A percentile compares a stretch with the other conserved stretches of the same genome.
Conservation (phyloP, 2,113 vertebrate genomes). For the Eonycteris spelaea region DNA sequence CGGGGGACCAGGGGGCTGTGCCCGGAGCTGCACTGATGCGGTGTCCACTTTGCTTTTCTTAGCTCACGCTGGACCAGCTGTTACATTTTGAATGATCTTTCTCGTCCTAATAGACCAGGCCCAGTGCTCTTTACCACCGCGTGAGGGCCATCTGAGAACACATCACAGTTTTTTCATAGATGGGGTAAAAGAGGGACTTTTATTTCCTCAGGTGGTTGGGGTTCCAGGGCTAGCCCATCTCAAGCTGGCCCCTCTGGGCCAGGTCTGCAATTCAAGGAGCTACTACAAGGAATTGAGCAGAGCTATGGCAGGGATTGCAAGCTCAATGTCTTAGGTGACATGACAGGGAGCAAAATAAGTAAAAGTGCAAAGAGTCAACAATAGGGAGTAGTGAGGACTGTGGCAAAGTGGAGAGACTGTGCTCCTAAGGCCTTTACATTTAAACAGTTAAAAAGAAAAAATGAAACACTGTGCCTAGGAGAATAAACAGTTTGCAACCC, state of each 20-base stretch:
- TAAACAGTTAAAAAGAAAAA: background rate
- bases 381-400: background rate
- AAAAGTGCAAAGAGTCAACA: background rate
- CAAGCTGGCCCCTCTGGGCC: background rate
- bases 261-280: background rate
- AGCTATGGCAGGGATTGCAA: background rate
- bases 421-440: background rate
- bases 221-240: background rate
- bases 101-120: background rate
- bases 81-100: background rate
- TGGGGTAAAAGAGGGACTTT: background rate
- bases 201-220: background rate
- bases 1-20: fast-evolving
- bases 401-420: background rate
- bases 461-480: background rate
- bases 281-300: background rate
- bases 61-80: background rate
- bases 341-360: background rate
- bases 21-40: background rate
- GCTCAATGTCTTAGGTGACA: background rate
- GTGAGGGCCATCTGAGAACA: background rate
- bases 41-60: background rate
- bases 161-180: background rate
- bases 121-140: background rate
- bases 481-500: background rate